Conservation (phyloP, 2,797 vertebrate genomes). For the Spea hammondii region DNA sequence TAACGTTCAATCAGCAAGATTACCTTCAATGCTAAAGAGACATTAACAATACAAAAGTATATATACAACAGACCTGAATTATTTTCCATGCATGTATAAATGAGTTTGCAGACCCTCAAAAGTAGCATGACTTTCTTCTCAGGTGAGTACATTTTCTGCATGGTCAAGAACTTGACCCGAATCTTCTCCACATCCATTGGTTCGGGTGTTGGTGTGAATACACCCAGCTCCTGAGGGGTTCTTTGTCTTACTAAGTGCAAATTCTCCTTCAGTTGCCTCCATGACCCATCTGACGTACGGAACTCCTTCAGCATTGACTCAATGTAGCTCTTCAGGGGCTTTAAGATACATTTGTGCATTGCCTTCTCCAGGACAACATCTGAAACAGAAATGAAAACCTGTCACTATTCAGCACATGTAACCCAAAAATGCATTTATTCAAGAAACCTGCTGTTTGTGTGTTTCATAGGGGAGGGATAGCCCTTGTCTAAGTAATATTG, state of each 20-base stretch:
- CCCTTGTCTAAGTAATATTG: too few species aligned
- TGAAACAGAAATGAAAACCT: conserved; percentile 62
- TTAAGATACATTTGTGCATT: conserved; percentile 97
- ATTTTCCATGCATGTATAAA: conserved; percentile 96
- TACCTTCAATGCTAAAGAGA: too few species aligned
- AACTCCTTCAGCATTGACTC: conserved; percentile 84
- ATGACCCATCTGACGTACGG: conserved; percentile 80
- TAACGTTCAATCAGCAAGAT: too few species aligned
- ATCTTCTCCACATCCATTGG: conserved; percentile 89
- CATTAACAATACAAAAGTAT: too few species aligned
- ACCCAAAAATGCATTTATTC: too few species aligned
- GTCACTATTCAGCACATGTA: not conserved
- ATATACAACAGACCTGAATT: conserved; percentile 80
- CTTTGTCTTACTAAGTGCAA: conserved; percentile 84
- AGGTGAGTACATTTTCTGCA: conserved; percentile 96
- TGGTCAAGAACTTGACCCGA: conserved; percentile 87
- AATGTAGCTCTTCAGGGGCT: conserved; percentile 85
- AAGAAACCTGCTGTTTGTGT: too few species aligned
- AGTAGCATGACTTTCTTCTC: conserved; percentile 94
- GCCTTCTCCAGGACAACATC: conserved; percentile 94
- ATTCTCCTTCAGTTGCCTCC: conserved; percentile 90
- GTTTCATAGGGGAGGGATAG: too few species aligned
- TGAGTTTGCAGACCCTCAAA: conserved; percentile 91
- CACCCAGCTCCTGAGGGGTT: conserved; percentile 87
- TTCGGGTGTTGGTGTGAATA: conserved; percentile 85